These are phyloP conservation scores for Myotis vivesi DNA, from an alignment of 2,797 vertebrate species.

Conservation along the genomic window DNA sequence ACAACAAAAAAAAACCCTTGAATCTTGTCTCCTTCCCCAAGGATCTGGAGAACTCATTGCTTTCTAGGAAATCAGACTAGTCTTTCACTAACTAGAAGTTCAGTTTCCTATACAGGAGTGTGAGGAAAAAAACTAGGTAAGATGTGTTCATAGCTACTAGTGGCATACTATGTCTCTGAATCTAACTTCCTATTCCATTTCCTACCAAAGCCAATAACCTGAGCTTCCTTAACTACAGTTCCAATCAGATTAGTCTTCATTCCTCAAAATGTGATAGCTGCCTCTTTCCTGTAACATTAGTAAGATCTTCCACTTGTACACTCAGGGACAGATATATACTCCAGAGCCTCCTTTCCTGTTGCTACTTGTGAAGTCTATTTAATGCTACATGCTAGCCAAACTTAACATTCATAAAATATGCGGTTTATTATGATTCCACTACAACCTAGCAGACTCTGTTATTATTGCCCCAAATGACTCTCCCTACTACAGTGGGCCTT, in stretches of 20 bases:
- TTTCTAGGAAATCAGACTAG: constrained; percentile 18
- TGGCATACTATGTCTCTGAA: not conserved
- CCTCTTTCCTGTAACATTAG: not conserved
- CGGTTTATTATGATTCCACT: not conserved
- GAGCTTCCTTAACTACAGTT: not conserved
- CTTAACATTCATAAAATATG: not conserved
- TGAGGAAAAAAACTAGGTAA: not conserved
- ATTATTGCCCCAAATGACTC: not conserved
- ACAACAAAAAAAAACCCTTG: not conserved
- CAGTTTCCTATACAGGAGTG: not conserved
- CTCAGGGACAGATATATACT: not conserved
- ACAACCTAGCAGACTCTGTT: not conserved
- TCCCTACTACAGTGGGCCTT: not conserved
- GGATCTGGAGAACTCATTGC: constrained; percentile 22
- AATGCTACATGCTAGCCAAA: not conserved
- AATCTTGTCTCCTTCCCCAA: not conserved
- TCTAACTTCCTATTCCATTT: not conserved
- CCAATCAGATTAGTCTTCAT: not conserved
- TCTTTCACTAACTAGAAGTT: constrained; percentile 13
- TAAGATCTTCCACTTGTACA: not conserved
- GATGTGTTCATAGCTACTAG: not conserved
- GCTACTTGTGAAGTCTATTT: not conserved
- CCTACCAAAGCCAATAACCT: not conserved
- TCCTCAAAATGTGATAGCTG: not conserved
- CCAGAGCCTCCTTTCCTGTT: not conserved